phyloP scores from a whole-genome alignment of 2,113 vertebrate genomes.

The Stigmatopora nigra region DNA sequence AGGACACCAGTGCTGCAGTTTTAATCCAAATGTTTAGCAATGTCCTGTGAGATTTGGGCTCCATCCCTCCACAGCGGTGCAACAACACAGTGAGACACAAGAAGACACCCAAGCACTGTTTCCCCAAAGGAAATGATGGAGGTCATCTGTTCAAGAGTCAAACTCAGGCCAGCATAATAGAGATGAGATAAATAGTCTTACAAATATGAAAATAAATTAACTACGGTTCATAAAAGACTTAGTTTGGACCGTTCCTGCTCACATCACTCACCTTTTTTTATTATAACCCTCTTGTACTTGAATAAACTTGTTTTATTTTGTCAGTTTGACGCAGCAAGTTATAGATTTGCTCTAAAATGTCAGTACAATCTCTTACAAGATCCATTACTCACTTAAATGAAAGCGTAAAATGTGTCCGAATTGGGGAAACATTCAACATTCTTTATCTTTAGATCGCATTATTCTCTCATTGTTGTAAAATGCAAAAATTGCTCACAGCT shows the following conservation, averaged over 20 bases:
- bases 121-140: background rate
- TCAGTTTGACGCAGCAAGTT: background rate
- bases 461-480: too few species aligned
- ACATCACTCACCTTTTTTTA: background rate
- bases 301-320: background rate
- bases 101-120: background rate
- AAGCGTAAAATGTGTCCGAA: too few species aligned
- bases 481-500: too few species aligned
- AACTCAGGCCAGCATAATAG: background rate
- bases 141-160: background rate
- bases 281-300: background rate
- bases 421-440: too few species aligned
- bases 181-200: background rate
- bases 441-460: too few species aligned
- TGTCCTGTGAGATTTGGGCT: slow-evolving; percentile 33
- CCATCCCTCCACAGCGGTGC: slow-evolving; percentile 31
- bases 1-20: slow-evolving; percentile 27
- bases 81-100: slow-evolving; percentile 16
- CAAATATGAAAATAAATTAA: background rate
- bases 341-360: background rate
- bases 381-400: background rate
- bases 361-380: background rate
- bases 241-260: too few species aligned
- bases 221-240: background rate
- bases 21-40: slow-evolving; percentile 30